Conservation (phyloP, 2,113 vertebrate genomes). For the Hemibagrus wyckioides region DNA sequence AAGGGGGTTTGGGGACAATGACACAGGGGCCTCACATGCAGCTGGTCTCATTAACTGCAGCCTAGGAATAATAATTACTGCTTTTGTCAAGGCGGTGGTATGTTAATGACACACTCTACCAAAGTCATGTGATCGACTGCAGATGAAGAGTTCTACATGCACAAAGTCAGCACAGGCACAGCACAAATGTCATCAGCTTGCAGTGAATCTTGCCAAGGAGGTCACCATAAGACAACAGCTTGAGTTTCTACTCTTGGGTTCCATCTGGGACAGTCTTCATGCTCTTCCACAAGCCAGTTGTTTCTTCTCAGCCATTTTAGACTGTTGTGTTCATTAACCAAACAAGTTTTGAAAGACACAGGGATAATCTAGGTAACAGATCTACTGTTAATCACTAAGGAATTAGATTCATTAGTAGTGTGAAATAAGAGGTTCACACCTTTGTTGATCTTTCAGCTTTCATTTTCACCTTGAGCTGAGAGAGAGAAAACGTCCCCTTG, state of each 20-base stretch:
- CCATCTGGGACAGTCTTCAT: background rate
- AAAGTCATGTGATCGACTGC: conserved; percentile 28
- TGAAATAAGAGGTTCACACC: conserved; percentile 48
- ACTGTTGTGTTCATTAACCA: conserved; percentile 42
- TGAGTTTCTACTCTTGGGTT: background rate
- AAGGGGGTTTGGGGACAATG: conserved; percentile 40
- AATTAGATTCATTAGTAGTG: conserved; percentile 51
- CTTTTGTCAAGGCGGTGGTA: conserved; percentile 52
- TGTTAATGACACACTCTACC: conserved; percentile 49
- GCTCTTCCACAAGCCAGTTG: background rate
- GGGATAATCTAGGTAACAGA: conserved; percentile 34
- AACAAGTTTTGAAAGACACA: conserved; percentile 24
- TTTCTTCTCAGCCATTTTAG: background rate
- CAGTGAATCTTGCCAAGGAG: background rate
- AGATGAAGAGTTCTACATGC: conserved; percentile 13
- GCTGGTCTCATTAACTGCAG: conserved; percentile 55
- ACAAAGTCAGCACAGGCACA: conserved; percentile 3
- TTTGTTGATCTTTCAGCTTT: conserved; percentile 37
- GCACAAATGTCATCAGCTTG: background rate
- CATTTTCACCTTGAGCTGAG: conserved; percentile 53
- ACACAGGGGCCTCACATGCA: conserved; percentile 49
- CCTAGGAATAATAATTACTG: conserved; percentile 57
- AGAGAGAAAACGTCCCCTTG: conserved; percentile 12
- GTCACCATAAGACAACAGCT: background rate
- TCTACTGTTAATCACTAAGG: conserved; percentile 41